These are phyloP conservation scores for Drosophila limbata DNA, from an alignment of 2,888 invertebrate species.

Conservation along the genomic window DNA sequence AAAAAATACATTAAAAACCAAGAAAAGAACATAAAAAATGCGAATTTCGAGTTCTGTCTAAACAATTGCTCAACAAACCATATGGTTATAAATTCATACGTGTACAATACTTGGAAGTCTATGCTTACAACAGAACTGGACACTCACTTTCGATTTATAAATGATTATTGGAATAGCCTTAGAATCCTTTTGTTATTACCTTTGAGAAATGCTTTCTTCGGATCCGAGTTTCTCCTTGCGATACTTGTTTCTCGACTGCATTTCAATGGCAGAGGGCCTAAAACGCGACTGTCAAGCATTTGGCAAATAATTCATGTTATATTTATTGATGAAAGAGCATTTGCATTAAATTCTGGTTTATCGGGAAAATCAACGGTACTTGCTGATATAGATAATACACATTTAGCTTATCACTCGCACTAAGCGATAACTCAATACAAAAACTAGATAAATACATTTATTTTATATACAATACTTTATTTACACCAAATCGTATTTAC, in stretches of 20 bases:
- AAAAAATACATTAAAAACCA: too few species aligned
- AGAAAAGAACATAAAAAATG: too few species aligned
- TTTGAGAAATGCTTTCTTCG: neutral
- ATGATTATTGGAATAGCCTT: too few species aligned
- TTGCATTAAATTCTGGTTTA: constrained; percentile 39
- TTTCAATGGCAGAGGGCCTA: constrained; percentile 18
- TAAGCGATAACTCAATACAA: constrained; percentile 35
- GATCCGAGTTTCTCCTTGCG: neutral
- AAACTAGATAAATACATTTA: neutral
- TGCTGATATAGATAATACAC: constrained; percentile 42
- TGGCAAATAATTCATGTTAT: constrained; percentile 21
- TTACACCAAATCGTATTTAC: neutral
- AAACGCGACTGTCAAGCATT: constrained; percentile 32
- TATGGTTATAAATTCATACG: neutral
- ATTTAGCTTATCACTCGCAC: constrained; percentile 39
- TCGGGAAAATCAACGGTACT: constrained; percentile 23
- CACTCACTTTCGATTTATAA: too few species aligned
- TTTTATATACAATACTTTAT: neutral
- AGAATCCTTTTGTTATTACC: constrained; percentile 17
- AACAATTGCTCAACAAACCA: neutral
- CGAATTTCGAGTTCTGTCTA: too few species aligned
- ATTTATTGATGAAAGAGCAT: constrained; percentile 15
- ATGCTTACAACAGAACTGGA: neutral
- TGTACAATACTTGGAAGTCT: neutral
- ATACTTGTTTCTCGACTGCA: constrained; percentile 22